A percentile compares a stretch with the other conserved stretches of the same genome.
These are phyloP conservation scores for Microcebus lehilahytsara DNA, from an alignment of 2,113 vertebrate species.

Conservation along the genomic window DNA sequence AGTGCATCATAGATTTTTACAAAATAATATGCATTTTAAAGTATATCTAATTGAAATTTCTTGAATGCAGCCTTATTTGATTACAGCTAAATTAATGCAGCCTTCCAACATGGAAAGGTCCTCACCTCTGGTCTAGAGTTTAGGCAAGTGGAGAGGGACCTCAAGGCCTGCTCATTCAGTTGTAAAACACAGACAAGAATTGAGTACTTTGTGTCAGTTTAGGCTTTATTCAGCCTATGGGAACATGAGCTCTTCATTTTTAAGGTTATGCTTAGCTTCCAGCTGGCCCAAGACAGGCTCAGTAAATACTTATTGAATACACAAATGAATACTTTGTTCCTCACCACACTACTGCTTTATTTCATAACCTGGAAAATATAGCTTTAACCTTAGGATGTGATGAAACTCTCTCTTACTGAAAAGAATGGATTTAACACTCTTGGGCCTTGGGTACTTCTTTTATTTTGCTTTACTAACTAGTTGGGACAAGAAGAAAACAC, in stretches of 20 bases:
- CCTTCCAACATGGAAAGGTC: too few relatives aligned
- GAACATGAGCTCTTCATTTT: background rate
- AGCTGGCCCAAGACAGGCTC: accelerated
- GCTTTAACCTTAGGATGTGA: background rate
- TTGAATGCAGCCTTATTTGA: too few relatives aligned
- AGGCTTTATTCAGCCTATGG: background rate
- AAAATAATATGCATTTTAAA: too few relatives aligned
- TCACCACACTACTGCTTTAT: background rate
- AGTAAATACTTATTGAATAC: background rate
- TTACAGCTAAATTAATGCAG: too few relatives aligned
- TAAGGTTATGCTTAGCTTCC: too few relatives aligned
- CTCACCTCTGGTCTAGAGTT: too few relatives aligned
- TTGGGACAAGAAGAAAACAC: background rate
- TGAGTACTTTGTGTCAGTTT: background rate
- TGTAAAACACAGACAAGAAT: background rate
- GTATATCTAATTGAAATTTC: too few relatives aligned
- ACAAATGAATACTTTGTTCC: accelerated
- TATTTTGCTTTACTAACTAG: background rate
- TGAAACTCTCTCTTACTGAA: background rate
- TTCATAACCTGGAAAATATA: background rate
- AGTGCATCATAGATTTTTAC: too few relatives aligned
- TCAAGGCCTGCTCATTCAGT: background rate
- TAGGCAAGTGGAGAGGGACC: background rate
- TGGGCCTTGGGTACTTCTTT: background rate
- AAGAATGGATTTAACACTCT: background rate